A percentile compares a stretch with the other conserved stretches of the same genome.
Conservation (phyloP, 2,888 invertebrate species). For the Pheosia tremula region DNA sequence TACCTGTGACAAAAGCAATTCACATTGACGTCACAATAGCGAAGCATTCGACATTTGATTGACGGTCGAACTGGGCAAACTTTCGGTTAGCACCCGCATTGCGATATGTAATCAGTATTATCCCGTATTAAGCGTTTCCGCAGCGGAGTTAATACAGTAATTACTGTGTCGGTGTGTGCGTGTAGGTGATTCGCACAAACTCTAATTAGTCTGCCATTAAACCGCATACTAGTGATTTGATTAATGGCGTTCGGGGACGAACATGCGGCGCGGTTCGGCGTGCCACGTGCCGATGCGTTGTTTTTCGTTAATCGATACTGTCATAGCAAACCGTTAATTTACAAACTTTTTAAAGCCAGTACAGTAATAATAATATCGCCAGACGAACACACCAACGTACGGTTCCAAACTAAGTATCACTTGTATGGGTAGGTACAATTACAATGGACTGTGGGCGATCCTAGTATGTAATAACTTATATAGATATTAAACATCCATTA, state of each 20-base stretch:
- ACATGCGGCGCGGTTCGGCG: slow-evolving; percentile 42
- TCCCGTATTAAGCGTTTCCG: slow-evolving; percentile 60
- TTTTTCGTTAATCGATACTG: slow-evolving; percentile 61
- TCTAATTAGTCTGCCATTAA: slow-evolving; percentile 81
- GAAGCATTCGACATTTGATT: slow-evolving; percentile 53
- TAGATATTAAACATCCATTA: too few species aligned
- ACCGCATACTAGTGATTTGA: slow-evolving; percentile 77
- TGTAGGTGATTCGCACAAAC: slow-evolving; percentile 63
- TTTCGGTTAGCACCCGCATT: slow-evolving; percentile 58
- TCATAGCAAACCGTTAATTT: slow-evolving; percentile 16
- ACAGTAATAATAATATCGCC: too few species aligned
- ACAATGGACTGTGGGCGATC: too few species aligned
- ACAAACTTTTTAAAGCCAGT: not conserved
- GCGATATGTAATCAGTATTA: slow-evolving; percentile 63
- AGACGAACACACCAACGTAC: too few species aligned
- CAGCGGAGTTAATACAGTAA: slow-evolving; percentile 62
- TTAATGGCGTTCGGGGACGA: slow-evolving; percentile 60
- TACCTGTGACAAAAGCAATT: slow-evolving; percentile 12
- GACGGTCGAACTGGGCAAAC: slow-evolving; percentile 53
- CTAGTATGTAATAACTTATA: too few species aligned
- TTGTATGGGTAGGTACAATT: too few species aligned
- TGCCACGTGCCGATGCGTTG: slow-evolving; percentile 41
- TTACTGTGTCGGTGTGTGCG: slow-evolving; percentile 57
- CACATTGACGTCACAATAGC: slow-evolving; percentile 43
- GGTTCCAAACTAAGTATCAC: too few species aligned